These are phyloP conservation scores for Neolamprologus kungweensis DNA, from an alignment of 2,113 vertebrate species.

Conservation along the genomic window DNA sequence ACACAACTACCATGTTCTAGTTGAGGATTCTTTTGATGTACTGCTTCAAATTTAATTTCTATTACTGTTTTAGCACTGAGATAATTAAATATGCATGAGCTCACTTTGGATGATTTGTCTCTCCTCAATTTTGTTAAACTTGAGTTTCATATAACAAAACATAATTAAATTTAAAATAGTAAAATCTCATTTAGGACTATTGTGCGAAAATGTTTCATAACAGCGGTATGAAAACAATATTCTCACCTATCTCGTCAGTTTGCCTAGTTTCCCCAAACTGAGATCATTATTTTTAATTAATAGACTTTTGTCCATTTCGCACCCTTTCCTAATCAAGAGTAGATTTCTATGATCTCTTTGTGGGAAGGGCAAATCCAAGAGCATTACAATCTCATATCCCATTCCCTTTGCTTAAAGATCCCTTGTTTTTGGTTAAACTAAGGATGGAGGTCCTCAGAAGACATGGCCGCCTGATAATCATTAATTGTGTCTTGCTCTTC, in stretches of 20 bases:
- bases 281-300: constrained; percentile 59
- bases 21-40: background rate
- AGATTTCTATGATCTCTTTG: constrained; percentile 43
- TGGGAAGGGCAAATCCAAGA: constrained; percentile 52
- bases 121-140: background rate
- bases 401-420: constrained; percentile 64
- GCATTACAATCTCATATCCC: constrained; percentile 56
- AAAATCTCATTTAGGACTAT: constrained; percentile 15
- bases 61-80: background rate
- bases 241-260: background rate
- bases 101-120: background rate
- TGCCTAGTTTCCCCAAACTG: background rate
- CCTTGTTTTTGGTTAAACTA: constrained; percentile 55
- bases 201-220: background rate
- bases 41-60: background rate
- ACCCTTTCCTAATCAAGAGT: constrained; percentile 49
- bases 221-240: background rate
- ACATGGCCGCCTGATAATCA: constrained; percentile 59
- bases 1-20: background rate
- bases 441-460: constrained; percentile 53
- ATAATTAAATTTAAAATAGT: background rate
- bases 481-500: constrained; percentile 66
- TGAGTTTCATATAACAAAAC: background rate
- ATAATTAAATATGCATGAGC: constrained; percentile 20
- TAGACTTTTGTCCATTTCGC: constrained; percentile 30